A percentile compares a stretch with the other conserved stretches of the same genome.
Evolutionary conservation across 2,888 invertebrate genomes (phyloP).

Genomic region (Nephrotoma flavescens): DNA sequence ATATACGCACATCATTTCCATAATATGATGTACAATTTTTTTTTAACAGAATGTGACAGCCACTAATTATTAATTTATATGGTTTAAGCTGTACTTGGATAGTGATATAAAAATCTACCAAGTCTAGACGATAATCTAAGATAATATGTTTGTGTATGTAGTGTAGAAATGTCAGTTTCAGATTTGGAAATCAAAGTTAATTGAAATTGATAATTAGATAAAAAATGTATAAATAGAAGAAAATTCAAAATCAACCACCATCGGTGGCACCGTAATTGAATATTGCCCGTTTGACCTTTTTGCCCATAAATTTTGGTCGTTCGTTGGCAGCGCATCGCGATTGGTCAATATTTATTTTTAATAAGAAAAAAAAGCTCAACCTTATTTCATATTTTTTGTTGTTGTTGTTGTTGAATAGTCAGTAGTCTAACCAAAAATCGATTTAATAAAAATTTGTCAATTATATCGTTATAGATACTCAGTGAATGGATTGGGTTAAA

Average conservation of each 20-base stretch:
- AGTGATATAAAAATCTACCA: not conserved
- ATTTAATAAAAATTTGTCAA: not conserved
- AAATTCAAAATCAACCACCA: not conserved
- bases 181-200: not conserved
- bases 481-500: not conserved
- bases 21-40: not conserved
- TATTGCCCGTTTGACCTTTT: not conserved
- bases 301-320: not conserved
- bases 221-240: not conserved
- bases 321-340: not conserved
- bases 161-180: not conserved
- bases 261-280: not conserved
- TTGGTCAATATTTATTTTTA: not conserved
- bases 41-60: not conserved
- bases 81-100: not conserved
- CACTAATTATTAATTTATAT: not conserved
- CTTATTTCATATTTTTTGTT: not conserved
- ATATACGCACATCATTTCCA: not conserved
- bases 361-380: not conserved
- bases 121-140: not conserved
- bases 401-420: not conserved
- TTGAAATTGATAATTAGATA: not conserved
- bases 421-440: not conserved
- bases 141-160: not conserved
- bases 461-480: not conserved